Evolutionary conservation across 1,140 invertebrate genomes (phyloP).

Genomic region (Brachionus sp.): DNA sequence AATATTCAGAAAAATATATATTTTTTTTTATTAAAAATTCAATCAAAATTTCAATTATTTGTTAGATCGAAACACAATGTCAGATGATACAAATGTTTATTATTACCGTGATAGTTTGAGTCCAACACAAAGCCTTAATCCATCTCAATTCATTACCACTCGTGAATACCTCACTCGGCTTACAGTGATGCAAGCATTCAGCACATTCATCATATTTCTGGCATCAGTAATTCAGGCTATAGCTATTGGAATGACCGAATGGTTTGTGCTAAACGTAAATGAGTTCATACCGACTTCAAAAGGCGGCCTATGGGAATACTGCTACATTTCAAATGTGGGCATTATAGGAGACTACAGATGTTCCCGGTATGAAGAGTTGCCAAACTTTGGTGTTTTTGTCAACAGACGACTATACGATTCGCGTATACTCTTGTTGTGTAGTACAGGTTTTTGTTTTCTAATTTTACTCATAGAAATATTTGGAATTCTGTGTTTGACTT

Average conservation of each 20-base stretch:
- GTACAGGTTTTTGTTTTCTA: conserved; percentile 28
- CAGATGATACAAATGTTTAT: conserved; percentile 24
- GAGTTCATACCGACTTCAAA: conserved; percentile 42
- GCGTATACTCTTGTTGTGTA: conserved; percentile 23
- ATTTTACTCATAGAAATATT: conserved; percentile 19
- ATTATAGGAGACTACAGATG: conserved; percentile 19
- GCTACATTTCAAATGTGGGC: conserved; percentile 13
- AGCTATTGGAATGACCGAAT: conserved; percentile 17
- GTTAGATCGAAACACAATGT: background rate
- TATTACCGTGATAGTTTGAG: background rate
- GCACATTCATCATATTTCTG: conserved; percentile 16
- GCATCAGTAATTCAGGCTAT: background rate
- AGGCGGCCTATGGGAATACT: conserved; percentile 40
- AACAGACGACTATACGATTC: conserved; percentile 39
- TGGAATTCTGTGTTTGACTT: conserved; percentile 12
- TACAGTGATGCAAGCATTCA: conserved; percentile 1
- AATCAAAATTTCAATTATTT: no score
- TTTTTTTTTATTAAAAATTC: no score
- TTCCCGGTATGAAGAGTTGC: conserved; percentile 22
- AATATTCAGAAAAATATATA: no score
- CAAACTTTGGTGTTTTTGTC: conserved; percentile 39
- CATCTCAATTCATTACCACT: background rate
- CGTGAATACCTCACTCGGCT: background rate
- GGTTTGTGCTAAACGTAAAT: conserved; percentile 44
- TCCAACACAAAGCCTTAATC: background rate